Percentiles rank a stretch among this genome's conserved stretches.
These are phyloP conservation scores for Samia ricini DNA, from an alignment of 1,140 invertebrate species.

Conservation along the genomic window DNA sequence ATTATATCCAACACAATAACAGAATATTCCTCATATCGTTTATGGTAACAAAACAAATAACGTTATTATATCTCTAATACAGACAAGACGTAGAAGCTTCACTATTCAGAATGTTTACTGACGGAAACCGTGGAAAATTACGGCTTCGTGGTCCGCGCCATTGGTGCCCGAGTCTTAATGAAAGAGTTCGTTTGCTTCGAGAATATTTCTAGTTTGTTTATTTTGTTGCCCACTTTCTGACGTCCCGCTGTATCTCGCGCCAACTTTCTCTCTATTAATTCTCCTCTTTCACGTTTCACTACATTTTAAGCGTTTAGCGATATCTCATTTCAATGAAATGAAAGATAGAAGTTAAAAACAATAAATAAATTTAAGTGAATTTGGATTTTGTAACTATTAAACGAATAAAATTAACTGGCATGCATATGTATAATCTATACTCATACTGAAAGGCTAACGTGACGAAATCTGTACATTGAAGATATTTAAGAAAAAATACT, in stretches of 20 bases:
- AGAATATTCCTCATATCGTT: neutral
- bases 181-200: slow-evolving; percentile 60
- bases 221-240: slow-evolving; percentile 40
- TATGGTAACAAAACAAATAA: neutral
- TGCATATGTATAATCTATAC: too few relatives aligned
- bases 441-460: too few relatives aligned
- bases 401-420: too few relatives aligned
- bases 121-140: slow-evolving; percentile 44
- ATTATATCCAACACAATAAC: neutral
- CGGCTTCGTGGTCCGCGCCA: slow-evolving; percentile 44
- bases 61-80: neutral
- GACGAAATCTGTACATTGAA: too few relatives aligned
- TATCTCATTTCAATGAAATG: neutral
- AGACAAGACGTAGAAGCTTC: neutral
- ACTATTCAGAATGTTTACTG: slow-evolving; percentile 13
- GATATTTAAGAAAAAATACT: too few relatives aligned
- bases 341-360: neutral
- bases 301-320: neutral
- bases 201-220: slow-evolving; percentile 63
- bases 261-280: slow-evolving; percentile 48
- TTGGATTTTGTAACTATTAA: too few relatives aligned
- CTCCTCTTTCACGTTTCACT: slow-evolving; percentile 15
- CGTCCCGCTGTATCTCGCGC: slow-evolving; percentile 16
- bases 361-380: too few relatives aligned
- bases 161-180: slow-evolving; percentile 56